Percentiles rank a stretch among this genome's conserved stretches.
These are phyloP conservation scores for Marronus borbonicus DNA, from an alignment of 2,888 invertebrate genomes.

Conservation along the genomic window DNA sequence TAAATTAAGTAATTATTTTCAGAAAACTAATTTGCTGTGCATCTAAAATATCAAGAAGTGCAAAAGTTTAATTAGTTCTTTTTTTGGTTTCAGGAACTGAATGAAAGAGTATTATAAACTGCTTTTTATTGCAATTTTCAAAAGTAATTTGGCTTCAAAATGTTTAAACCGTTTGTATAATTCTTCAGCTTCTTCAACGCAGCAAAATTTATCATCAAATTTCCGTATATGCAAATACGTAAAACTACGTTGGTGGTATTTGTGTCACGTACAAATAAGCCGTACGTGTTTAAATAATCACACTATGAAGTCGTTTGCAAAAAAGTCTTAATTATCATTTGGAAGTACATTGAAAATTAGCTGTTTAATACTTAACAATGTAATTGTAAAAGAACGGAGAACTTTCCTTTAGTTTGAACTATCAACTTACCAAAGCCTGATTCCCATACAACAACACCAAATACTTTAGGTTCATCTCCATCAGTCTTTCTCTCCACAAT, in stretches of 20 bases:
- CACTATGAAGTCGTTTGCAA: neutral
- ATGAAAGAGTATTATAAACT: too few species aligned
- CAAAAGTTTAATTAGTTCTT: too few species aligned
- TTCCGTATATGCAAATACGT: neutral
- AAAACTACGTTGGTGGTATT: neutral
- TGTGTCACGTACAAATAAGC: neutral
- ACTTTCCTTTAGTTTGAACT: neutral
- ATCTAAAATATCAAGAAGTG: too few species aligned
- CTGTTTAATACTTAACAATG: neutral
- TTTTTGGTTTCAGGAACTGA: too few species aligned
- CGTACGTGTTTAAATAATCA: neutral
- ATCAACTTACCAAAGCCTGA: constrained; percentile 78
- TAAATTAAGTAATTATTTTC: too few species aligned
- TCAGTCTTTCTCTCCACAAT: constrained; percentile 77
- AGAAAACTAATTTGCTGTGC: neutral
- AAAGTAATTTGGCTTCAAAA: too few species aligned
- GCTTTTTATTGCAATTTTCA: too few species aligned
- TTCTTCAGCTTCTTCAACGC: neutral
- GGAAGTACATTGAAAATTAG: neutral
- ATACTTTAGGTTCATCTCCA: constrained; percentile 75
- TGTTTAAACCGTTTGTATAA: too few species aligned
- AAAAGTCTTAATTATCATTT: too few species aligned
- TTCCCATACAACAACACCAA: constrained; percentile 81
- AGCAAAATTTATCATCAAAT: constrained; percentile 3
- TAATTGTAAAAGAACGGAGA: neutral